A percentile compares a stretch with the other conserved stretches of the same genome.
Evolutionary conservation across 2,888 invertebrate genomes (phyloP).

Genomic region (Hemithea aestivaria): DNA sequence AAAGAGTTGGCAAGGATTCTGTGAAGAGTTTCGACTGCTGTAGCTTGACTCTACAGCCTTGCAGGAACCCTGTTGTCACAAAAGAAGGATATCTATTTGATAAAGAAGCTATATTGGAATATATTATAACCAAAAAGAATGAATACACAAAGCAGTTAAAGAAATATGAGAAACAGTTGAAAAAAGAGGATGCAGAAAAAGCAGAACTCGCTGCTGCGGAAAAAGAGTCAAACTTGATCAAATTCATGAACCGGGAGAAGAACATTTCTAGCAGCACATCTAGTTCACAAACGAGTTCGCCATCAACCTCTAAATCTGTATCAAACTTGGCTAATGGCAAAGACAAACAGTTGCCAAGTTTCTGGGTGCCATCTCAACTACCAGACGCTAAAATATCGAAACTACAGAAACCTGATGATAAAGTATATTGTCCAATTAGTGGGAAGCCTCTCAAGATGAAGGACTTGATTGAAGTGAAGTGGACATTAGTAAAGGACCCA

Average conservation of each 20-base stretch:
- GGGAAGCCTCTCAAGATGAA: slow-evolving; percentile 91
- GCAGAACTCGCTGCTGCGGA: slow-evolving; percentile 85
- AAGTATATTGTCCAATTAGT: slow-evolving; percentile 67
- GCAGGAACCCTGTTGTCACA: slow-evolving; percentile 91
- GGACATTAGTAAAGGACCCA: slow-evolving; percentile 93
- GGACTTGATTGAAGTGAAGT: slow-evolving; percentile 95
- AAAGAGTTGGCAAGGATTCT: slow-evolving; percentile 95
- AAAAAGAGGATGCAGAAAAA: slow-evolving; percentile 84
- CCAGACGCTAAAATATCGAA: slow-evolving; percentile 88
- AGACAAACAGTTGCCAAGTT: slow-evolving; percentile 92
- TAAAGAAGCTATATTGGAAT: slow-evolving; percentile 97
- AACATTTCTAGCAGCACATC: slow-evolving; percentile 80
- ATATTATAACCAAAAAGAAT: slow-evolving; percentile 95
- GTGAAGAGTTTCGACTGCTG: slow-evolving; percentile 97
- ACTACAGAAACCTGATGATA: slow-evolving; percentile 62
- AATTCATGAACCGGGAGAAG: slow-evolving; percentile 90
- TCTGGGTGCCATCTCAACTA: slow-evolving; percentile 97
- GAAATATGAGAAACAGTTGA: slow-evolving; percentile 93
- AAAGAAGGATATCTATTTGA: slow-evolving; percentile 96
- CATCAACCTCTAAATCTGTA: slow-evolving; percentile 72
- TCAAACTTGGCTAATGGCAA: slow-evolving; percentile 89
- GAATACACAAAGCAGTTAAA: slow-evolving; percentile 93
- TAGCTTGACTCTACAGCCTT: slow-evolving; percentile 97
- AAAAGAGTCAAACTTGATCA: slow-evolving; percentile 85
- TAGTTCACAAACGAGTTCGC: slow-evolving; percentile 25